Evolutionary conservation across 2,888 invertebrate genomes (phyloP), one percentile per base, ranked within the genome.

Genomic region (Agelastica alni): DNA sequence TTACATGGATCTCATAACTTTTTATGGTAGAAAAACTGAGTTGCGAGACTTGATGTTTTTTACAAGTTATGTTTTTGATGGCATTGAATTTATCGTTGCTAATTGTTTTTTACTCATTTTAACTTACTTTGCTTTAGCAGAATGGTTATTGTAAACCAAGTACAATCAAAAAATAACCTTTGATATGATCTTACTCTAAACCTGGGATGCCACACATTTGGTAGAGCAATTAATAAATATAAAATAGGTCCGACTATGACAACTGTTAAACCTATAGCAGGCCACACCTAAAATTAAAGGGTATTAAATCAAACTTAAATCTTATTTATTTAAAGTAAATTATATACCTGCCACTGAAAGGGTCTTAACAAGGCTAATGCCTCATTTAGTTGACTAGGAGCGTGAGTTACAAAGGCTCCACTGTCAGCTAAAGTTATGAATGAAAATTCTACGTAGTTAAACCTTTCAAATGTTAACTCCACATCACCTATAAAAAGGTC

Each of bases 401-500:
- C 85, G 62, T 89, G 89, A 0, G 89, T 89, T 1, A 88, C 80
- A 68, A 89, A 89, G 0, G 89, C 88, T 0, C 88, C 89, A 12
- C 87, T 88, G 67, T 89, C 89, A 0, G 88, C 88, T 30, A 89
- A 75, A 0, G 89, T 89, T 48, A 88, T 79, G 67, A 89, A 89
- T 0, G 89, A 87, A 75, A 89, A 89, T 67, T 89, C 89, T 0
- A 88, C 87, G 0, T 84, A 87, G 64, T 84, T 84, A 9, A 85
- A 80, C 2, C 89, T 78, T 67, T 89, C 89, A 80, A 84, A 85
- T 0, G 88, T 88, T 64, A 89, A 80, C 0, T 86, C 86, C 1
- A 89, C 85, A 66, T 89, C 89, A 0, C 89, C 89, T 26, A 89
- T 78, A 65, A 89, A 86, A 66, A 89, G 83, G 58, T 89, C 87